Conservation (phyloP, 1,140 invertebrate species). For the Heliconius eleuchia region DNA sequence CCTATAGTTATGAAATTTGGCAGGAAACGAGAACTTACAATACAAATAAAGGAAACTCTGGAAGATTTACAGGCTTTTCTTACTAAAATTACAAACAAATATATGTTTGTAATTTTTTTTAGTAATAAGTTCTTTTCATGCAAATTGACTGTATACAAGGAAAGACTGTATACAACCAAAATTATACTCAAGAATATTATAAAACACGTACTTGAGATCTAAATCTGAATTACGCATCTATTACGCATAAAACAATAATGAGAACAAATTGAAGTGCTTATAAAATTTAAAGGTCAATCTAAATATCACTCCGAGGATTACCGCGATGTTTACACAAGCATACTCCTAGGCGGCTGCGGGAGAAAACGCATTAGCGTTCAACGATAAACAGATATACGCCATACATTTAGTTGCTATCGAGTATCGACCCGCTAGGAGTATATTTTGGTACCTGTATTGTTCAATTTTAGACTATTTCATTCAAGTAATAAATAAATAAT, state of each 20-base stretch:
- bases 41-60: too few species aligned
- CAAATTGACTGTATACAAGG: too few species aligned
- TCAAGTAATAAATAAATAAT: too few species aligned
- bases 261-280: constrained; percentile 1
- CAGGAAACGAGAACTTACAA: too few species aligned
- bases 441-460: neutral
- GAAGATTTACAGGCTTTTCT: too few species aligned
- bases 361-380: neutral
- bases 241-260: constrained; percentile 8
- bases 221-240: neutral
- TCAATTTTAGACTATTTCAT: neutral
- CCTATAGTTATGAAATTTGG: too few species aligned
- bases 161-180: too few species aligned
- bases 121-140: too few species aligned
- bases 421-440: neutral
- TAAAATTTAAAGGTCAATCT: constrained; percentile 9
- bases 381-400: constrained; percentile 6
- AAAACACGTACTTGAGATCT: neutral
- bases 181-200: neutral
- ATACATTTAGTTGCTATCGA: neutral
- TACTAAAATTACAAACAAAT: too few species aligned
- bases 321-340: neutral
- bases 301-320: neutral
- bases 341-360: neutral
- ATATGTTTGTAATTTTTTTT: too few species aligned